Evolutionary conservation across 92 coral and sea anemone genomes (phyloP), one percentile per base, ranked within the genome.

Genomic region (Phenganax subtilis): DNA sequence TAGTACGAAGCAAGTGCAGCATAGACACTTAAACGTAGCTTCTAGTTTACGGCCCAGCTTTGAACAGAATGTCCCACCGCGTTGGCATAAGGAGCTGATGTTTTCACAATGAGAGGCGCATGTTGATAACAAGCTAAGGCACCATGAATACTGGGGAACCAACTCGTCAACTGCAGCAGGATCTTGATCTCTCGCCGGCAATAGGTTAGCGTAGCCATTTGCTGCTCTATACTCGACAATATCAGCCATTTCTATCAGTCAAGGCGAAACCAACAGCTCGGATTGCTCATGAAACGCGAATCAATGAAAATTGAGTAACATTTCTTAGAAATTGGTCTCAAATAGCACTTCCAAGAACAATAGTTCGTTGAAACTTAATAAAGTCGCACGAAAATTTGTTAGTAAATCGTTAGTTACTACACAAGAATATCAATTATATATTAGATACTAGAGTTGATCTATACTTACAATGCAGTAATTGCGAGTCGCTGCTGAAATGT

Each of bases 101-200:
- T 66, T 66, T 9, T 37, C 28, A 66, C 47, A 66, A 14, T 66
- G 51, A 9, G 30, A 66, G 6, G 0, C 20, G 11, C 28, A 15
- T 20, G 72, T 66, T 30, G 72, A 25, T 66, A 66, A 3, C 7
- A 66, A 30, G 10, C 72, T 51, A 66, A 66, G 6, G 51, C 25
- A 66, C 72, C 72, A 66, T 3, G 72, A 14, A 66, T 66, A 0
- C 25, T 66, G 72, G 15, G 72, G 72, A 12, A 66, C 72, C 5
- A 51, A 51, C 12, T 66, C 12, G 31, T 66, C 72, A 27, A 12
- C 70, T 8, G 70, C 37, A 37, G 12, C 30, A 37, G 47, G 47
- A 25, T 64, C 10, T 10, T 25, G 70, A 20, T 8, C 10, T 64
- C 28, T 17, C 15, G 7, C 2, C 67, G 7, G 25, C 6, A 17